Conservation (phyloP, 2,888 invertebrate species). For the Macroteleia sp. region DNA sequence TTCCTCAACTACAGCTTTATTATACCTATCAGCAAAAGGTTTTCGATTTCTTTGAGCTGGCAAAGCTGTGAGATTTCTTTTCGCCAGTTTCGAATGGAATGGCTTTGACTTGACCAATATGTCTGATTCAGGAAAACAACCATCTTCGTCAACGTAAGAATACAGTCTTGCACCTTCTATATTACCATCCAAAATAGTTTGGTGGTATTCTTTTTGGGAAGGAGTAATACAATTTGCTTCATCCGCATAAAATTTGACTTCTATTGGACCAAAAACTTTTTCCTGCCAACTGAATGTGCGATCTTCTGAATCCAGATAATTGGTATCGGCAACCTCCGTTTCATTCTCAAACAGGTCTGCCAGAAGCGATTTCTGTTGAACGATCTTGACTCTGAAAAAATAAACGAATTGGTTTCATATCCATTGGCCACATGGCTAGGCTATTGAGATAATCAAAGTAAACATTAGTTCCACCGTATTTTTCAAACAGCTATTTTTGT, state of each 20-base stretch:
- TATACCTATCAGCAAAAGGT: slow-evolving; percentile 77
- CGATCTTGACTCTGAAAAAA: slow-evolving; percentile 78
- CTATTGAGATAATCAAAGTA: slow-evolving; percentile 42
- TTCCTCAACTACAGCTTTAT: slow-evolving; percentile 77
- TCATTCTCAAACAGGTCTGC: slow-evolving; percentile 80
- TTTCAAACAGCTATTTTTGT: slow-evolving; percentile 50
- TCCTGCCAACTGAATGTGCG: slow-evolving; percentile 88
- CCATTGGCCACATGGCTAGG: slow-evolving; percentile 45
- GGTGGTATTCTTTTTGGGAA: slow-evolving; percentile 86
- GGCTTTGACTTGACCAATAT: slow-evolving; percentile 66
- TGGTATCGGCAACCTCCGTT: slow-evolving; percentile 77
- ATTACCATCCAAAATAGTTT: slow-evolving; percentile 78
- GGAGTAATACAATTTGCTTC: slow-evolving; percentile 87
- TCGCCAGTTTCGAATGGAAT: slow-evolving; percentile 71
- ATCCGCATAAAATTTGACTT: slow-evolving; percentile 86
- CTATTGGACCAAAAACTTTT: slow-evolving; percentile 87
- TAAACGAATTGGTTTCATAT: slow-evolving; percentile 54
- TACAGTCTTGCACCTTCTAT: slow-evolving; percentile 84
- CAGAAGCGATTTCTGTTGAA: slow-evolving; percentile 78
- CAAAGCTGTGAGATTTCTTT: slow-evolving; percentile 73
- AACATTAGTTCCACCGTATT: slow-evolving; percentile 42
- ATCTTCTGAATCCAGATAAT: slow-evolving; percentile 78
- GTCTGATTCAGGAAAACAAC: slow-evolving; percentile 81
- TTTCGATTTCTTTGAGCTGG: slow-evolving; percentile 76
- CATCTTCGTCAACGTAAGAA: slow-evolving; percentile 87